Conservation (phyloP, 2,113 vertebrate genomes). For the Eretmodus cyanostictus region DNA sequence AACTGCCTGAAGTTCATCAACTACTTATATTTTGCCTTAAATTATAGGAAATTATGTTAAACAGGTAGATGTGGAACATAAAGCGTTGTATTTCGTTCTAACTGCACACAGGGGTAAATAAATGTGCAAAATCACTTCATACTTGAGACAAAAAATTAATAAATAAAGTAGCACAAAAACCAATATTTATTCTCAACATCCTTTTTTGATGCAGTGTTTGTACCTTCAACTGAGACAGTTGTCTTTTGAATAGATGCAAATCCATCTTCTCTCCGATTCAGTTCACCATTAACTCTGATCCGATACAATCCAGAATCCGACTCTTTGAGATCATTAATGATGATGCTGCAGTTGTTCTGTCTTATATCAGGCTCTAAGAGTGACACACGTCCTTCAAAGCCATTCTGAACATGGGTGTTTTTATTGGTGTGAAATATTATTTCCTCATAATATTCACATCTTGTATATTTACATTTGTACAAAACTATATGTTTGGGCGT, state of each 20-base stretch:
- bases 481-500: not conserved
- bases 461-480: not conserved
- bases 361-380: conserved; percentile 10
- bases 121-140: not conserved
- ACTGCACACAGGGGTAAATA: not conserved
- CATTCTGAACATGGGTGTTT: fast-evolving
- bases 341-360: conserved; percentile 15
- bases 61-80: not conserved
- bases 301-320: conserved; percentile 38
- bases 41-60: too few relatives aligned
- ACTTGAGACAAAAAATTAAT: not conserved
- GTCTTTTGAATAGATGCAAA: fast-evolving
- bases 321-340: conserved; percentile 17
- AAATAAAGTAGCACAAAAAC: fast-evolving
- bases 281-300: not conserved
- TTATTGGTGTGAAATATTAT: not conserved
- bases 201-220: not conserved
- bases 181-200: not conserved
- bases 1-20: not conserved
- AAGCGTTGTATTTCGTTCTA: fast-evolving
- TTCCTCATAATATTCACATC: not conserved
- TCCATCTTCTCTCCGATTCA: fast-evolving
- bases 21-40: not conserved
- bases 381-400: conserved; percentile 3
- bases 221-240: conserved; percentile 25